These are phyloP conservation scores for Aurelia sp. DNA, from an alignment of 30 jellyfish, hydroid and myxozoan species.

Conservation along the genomic window DNA sequence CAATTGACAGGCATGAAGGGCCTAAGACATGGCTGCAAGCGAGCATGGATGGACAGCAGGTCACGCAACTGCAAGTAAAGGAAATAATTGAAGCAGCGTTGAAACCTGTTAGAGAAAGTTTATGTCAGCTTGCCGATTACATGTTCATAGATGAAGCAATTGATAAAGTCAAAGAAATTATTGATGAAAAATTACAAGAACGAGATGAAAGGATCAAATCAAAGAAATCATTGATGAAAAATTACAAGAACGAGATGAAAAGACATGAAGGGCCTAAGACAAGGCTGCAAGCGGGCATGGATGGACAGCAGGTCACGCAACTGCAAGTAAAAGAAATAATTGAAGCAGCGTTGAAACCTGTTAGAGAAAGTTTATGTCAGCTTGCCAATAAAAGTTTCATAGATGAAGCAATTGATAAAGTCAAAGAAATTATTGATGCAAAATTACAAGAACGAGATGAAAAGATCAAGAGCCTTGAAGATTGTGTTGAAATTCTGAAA, in stretches of 20 bases:
- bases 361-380: constrained; percentile 23
- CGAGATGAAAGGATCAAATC: constrained; percentile 56
- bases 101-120: constrained; percentile 31
- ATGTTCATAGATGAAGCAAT: constrained; percentile 49
- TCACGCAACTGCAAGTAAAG: constrained; percentile 19
- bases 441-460: constrained; percentile 45
- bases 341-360: constrained; percentile 40
- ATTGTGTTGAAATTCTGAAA: constrained; percentile 22
- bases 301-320: constrained; percentile 25
- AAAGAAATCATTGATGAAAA: too few relatives aligned
- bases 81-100: constrained; percentile 41
- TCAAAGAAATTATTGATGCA: constrained; percentile 33
- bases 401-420: constrained; percentile 44
- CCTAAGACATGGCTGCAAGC: constrained; percentile 26
- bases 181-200: constrained; percentile 35
- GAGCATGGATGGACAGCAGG: constrained; percentile 40
- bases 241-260: too few relatives aligned
- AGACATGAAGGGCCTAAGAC: constrained; percentile 35
- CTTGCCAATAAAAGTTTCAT: constrained; percentile 44
- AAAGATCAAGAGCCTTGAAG: constrained; percentile 52
- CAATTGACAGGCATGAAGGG: constrained; percentile 1
- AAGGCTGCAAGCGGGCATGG: constrained; percentile 26
- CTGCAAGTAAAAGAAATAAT: constrained; percentile 34
- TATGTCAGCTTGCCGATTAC: constrained; percentile 34
- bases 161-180: constrained; percentile 22